These are phyloP conservation scores for Scelioninae gen. 2 DNA, from an alignment of 2,888 invertebrate species.

Conservation along the genomic window DNA sequence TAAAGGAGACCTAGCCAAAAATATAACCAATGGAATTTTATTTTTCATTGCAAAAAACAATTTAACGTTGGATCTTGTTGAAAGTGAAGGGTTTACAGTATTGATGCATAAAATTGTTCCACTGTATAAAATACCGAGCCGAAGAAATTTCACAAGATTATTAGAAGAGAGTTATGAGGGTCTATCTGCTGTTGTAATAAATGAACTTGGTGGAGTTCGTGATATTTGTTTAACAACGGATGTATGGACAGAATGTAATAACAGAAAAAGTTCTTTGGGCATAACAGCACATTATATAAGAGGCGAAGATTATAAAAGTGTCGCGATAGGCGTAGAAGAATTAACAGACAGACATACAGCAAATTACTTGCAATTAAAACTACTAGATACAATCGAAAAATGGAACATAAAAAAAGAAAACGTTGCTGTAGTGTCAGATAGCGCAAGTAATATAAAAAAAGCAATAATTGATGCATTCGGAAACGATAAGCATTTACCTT, in stretches of 20 bases:
- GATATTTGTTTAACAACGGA: conserved; percentile 16
- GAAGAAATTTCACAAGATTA: conserved; percentile 5
- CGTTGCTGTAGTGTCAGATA: conserved; percentile 2
- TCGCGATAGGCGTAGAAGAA: conserved; percentile 7
- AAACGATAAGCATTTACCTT: conserved; percentile 50
- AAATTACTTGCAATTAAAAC: not conserved
- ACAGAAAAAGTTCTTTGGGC: conserved; percentile 8
- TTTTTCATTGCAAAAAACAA: too few relatives aligned
- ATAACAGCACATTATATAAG: conserved; percentile 5
- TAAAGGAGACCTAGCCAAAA: too few relatives aligned
- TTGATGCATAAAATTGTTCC: too few relatives aligned
- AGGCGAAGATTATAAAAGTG: not conserved
- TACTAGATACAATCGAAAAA: not conserved
- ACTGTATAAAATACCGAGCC: too few relatives aligned
- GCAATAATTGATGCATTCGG: conserved; percentile 50
- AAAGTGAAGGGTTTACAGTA: too few relatives aligned
- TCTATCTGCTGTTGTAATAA: not conserved
- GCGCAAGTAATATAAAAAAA: conserved; percentile 5
- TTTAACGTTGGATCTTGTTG: too few relatives aligned
- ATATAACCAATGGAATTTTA: too few relatives aligned
- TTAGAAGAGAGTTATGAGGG: conserved; percentile 4
- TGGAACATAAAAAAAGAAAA: conserved; percentile 2
- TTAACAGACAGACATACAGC: conserved; percentile 15
- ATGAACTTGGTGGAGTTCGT: conserved; percentile 1
- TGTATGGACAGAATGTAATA: conserved; percentile 9